Conservation (phyloP, 2,888 invertebrate genomes). For the Drosophila bunnanda region DNA sequence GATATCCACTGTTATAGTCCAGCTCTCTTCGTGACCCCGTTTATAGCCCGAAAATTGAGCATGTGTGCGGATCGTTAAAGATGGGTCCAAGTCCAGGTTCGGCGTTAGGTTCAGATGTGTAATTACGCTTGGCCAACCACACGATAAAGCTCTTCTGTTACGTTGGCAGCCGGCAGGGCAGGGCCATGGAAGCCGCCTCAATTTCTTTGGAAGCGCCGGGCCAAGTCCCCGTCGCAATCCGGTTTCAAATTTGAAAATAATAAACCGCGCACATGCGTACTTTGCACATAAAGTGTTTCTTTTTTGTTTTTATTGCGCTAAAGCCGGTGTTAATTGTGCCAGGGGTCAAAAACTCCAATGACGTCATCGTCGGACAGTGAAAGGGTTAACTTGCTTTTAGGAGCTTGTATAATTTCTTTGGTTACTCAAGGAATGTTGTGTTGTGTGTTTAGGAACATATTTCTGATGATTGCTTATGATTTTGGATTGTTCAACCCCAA, state of each 20-base stretch:
- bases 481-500: slow-evolving; percentile 47
- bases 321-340: slow-evolving; percentile 62
- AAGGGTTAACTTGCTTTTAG: slow-evolving; percentile 26
- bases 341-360: slow-evolving; percentile 71
- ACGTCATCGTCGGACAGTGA: slow-evolving; percentile 59
- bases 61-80: slow-evolving; percentile 55
- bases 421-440: slow-evolving; percentile 5
- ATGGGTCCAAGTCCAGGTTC: slow-evolving; percentile 43
- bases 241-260: slow-evolving; percentile 62
- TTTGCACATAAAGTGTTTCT: slow-evolving; percentile 25
- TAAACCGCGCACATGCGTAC: slow-evolving; percentile 37
- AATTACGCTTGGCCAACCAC: slow-evolving; percentile 50
- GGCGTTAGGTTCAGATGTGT: slow-evolving; percentile 31
- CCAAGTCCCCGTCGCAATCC: slow-evolving; percentile 48
- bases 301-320: slow-evolving; percentile 31
- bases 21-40: slow-evolving; percentile 23
- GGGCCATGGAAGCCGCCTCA: slow-evolving; percentile 44
- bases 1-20: slow-evolving; percentile 24
- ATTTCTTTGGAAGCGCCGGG: slow-evolving; percentile 68
- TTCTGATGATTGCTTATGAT: neutral
- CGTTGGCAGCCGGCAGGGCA: slow-evolving; percentile 16
- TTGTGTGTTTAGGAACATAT: slow-evolving; percentile 11
- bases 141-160: slow-evolving; percentile 17
- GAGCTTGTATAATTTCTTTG: slow-evolving; percentile 44
- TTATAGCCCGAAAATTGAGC: slow-evolving; percentile 22